Conservation (phyloP, 1,140 invertebrate species). For the Drosophila ficusphila region DNA sequence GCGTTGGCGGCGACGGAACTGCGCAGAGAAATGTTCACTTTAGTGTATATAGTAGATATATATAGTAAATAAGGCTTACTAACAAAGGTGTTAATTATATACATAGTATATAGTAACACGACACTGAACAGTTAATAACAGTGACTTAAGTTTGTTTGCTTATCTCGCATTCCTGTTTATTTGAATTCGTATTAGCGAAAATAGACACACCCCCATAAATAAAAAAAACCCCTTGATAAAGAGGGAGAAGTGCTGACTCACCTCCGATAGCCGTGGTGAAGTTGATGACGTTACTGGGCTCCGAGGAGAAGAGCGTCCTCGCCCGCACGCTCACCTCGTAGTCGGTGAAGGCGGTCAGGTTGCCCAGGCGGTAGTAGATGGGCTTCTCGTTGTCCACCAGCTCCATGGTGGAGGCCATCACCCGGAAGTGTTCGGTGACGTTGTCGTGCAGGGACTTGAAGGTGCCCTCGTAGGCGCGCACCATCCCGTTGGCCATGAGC, state of each 20-base stretch:
- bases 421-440: constrained; percentile 32
- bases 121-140: too few species aligned
- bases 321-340: constrained; percentile 59
- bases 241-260: constrained; percentile 12
- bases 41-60: too few species aligned
- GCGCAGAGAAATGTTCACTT: neutral
- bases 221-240: too few species aligned
- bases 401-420: constrained; percentile 41
- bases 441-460: constrained; percentile 27
- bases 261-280: constrained; percentile 66
- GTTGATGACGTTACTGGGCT: constrained; percentile 53
- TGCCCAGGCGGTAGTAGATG: constrained; percentile 39
- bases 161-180: too few species aligned
- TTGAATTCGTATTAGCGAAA: too few species aligned
- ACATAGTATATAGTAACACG: too few species aligned
- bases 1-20: constrained; percentile 53
- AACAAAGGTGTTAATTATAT: too few species aligned
- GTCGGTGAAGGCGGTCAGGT: constrained; percentile 55
- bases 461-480: constrained; percentile 57
- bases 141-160: too few species aligned
- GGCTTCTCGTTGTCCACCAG: constrained; percentile 57
- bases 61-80: too few species aligned
- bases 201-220: too few species aligned
- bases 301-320: constrained; percentile 50
- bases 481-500: constrained; percentile 53